Evolutionary conservation across 2,113 vertebrate genomes (phyloP).

Genomic region (Alligator sinensis): DNA sequence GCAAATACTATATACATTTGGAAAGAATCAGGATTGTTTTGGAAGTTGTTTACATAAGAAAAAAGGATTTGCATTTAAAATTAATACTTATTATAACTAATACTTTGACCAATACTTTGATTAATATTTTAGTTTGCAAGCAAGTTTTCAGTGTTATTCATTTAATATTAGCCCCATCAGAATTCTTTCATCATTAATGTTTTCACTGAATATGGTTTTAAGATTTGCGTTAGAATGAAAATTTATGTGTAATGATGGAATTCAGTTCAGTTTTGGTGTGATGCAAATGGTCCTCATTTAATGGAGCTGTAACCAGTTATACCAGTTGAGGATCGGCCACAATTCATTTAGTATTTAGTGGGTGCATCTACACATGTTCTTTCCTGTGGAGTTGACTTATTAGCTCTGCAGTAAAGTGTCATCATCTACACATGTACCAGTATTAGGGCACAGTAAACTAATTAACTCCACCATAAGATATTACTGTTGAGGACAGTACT

Average conservation of each 20-base stretch:
- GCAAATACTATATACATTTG: neutral
- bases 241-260: neutral
- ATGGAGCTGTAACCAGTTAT: neutral
- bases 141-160: fast-evolving
- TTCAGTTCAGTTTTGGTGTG: neutral
- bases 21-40: fast-evolving
- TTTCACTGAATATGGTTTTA: neutral
- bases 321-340: neutral
- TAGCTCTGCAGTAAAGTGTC: no score
- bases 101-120: neutral
- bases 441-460: no score
- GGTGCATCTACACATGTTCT: no score
- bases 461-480: no score
- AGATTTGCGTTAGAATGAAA: neutral
- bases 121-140: neutral
- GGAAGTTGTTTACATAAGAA: neutral
- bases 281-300: neutral
- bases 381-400: no score
- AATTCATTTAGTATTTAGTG: neutral
- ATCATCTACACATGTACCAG: no score
- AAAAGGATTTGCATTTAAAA: neutral
- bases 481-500: no score
- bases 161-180: neutral
- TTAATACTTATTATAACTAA: neutral
- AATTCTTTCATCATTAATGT: neutral